These are phyloP conservation scores for Eurytoma californica DNA, from an alignment of 2,888 invertebrate species.

Conservation along the genomic window DNA sequence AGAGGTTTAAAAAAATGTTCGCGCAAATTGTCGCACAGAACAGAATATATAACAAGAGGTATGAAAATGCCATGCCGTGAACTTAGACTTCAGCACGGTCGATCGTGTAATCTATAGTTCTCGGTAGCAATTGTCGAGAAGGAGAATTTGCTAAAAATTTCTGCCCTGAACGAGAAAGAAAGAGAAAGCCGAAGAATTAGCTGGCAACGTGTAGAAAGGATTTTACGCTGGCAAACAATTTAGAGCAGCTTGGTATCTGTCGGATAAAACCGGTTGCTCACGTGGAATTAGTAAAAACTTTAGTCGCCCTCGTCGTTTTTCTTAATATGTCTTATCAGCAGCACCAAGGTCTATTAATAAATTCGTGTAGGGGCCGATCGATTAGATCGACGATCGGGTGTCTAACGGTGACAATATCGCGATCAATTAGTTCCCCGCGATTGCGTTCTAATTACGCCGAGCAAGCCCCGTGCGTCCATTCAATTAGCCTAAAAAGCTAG, in stretches of 20 bases:
- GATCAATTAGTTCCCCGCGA: too few relatives aligned
- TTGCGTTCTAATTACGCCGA: too few relatives aligned
- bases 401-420: too few relatives aligned
- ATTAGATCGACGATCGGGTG: too few relatives aligned
- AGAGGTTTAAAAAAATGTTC: too few relatives aligned
- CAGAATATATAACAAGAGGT: too few relatives aligned
- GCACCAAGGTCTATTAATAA: background rate
- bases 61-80: background rate
- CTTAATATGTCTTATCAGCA: background rate
- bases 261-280: conserved; percentile 29
- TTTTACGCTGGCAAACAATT: conserved; percentile 13
- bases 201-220: background rate
- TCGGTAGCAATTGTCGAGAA: background rate
- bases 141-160: background rate
- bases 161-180: background rate
- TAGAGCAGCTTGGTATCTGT: conserved; percentile 23
- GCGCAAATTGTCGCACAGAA: too few relatives aligned
- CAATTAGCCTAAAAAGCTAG: too few relatives aligned
- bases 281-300: conserved; percentile 6
- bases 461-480: too few relatives aligned
- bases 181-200: conserved; percentile 3
- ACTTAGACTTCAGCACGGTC: background rate
- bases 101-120: background rate
- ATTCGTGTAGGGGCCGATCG: too few relatives aligned
- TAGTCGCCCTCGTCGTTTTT: background rate